These are phyloP conservation scores for Eucera pruinosa DNA, from an alignment of 2,888 invertebrate genomes.

Conservation along the genomic window DNA sequence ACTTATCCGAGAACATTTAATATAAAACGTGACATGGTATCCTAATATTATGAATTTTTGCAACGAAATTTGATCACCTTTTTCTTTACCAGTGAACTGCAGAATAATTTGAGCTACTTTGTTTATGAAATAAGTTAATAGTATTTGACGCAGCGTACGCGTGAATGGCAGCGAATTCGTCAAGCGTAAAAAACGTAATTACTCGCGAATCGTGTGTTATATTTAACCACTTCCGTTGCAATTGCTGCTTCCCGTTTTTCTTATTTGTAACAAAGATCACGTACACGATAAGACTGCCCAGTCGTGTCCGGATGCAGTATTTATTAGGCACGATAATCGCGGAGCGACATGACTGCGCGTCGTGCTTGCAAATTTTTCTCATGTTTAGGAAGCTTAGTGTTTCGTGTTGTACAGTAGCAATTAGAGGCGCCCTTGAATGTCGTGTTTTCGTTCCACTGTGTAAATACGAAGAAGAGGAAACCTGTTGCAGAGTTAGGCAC, in stretches of 20 bases:
- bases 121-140: too few relatives aligned
- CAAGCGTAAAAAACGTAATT: too few relatives aligned
- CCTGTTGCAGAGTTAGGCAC: constrained; percentile 18
- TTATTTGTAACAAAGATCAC: constrained; percentile 17
- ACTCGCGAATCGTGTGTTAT: constrained; percentile 31
- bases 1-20: too few relatives aligned
- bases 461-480: constrained; percentile 50
- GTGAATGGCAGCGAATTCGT: too few relatives aligned
- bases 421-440: constrained; percentile 58
- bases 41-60: too few relatives aligned
- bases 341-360: constrained; percentile 5
- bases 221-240: constrained; percentile 36
- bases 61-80: too few relatives aligned
- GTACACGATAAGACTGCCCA: constrained; percentile 45
- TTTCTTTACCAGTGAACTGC: too few relatives aligned
- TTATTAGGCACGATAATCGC: constrained; percentile 46
- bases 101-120: too few relatives aligned
- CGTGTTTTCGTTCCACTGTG: constrained; percentile 58
- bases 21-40: too few relatives aligned
- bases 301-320: constrained; percentile 50
- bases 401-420: constrained; percentile 71
- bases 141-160: too few relatives aligned
- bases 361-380: constrained; percentile 44
- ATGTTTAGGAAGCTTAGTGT: constrained; percentile 55
- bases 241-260: constrained; percentile 5